These are phyloP conservation scores for Meleagris gallopavo DNA, from an alignment of 2,113 vertebrate genomes.

Conservation along the genomic window DNA sequence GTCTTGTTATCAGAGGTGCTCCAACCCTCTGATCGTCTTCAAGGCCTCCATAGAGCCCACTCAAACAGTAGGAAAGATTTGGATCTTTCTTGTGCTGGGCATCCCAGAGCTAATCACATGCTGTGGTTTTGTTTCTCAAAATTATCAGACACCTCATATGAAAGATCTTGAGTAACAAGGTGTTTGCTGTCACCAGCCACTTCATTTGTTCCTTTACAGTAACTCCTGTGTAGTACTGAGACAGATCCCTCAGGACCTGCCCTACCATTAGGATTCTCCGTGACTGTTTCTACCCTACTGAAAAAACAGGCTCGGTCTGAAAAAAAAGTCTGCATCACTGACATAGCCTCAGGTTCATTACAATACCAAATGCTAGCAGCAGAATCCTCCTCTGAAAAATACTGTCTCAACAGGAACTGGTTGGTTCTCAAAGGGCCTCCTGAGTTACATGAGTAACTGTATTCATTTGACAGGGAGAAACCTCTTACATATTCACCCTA, in stretches of 20 bases:
- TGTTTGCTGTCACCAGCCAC: background rate
- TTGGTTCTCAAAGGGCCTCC: background rate
- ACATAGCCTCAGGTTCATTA: background rate
- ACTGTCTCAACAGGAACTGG: background rate
- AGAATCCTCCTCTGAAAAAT: background rate
- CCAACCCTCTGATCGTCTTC: background rate
- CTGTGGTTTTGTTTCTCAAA: background rate
- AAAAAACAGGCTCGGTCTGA: background rate
- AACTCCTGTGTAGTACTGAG: background rate
- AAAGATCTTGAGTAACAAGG: background rate
- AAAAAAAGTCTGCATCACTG: background rate
- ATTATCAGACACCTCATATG: background rate
- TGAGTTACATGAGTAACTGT: accelerated
- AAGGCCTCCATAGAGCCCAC: background rate
- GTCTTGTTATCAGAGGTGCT: background rate
- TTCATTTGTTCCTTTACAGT: background rate
- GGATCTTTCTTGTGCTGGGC: background rate
- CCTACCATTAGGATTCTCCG: background rate
- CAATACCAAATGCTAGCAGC: background rate
- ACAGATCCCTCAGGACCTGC: background rate
- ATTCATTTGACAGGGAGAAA: background rate
- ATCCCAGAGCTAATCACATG: background rate
- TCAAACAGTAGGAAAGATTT: background rate
- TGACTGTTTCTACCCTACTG: background rate
- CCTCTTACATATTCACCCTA: background rate